Percentiles rank a stretch among this genome's conserved stretches.
Conservation (phyloP, 2,797 vertebrate species). For the Cyclopterus lumpus region DNA sequence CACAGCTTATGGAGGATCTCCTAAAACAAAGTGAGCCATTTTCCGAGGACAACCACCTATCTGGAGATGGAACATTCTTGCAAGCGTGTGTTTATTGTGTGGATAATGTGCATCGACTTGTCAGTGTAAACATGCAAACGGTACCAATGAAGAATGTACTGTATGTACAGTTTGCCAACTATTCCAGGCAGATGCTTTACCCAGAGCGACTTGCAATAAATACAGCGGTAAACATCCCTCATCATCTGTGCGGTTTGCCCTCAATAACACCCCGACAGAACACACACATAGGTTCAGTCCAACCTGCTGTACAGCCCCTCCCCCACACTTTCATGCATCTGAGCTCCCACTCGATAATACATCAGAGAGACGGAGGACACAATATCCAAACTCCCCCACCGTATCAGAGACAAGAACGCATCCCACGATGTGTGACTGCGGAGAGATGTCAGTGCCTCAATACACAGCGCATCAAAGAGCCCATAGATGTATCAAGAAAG, state of each 20-base stretch:
- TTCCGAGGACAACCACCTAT: conserved; percentile 22
- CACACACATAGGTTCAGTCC: conserved; percentile 34
- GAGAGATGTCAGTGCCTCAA: conserved; percentile 26
- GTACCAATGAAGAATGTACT: conserved; percentile 15
- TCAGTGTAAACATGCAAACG: conserved; percentile 20
- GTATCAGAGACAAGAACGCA: conserved; percentile 44
- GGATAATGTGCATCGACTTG: conserved; percentile 25
- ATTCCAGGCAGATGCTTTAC: conserved; percentile 7
- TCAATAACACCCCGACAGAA: conserved; percentile 8
- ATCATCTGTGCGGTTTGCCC: conserved; percentile 31
- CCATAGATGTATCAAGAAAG: background rate
- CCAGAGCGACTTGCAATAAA: background rate
- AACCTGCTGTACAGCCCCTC: conserved; percentile 40
- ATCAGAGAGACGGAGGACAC: conserved; percentile 63
- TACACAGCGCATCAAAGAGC: conserved; percentile 19
- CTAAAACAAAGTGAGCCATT: conserved; percentile 31
- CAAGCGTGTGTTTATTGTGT: conserved; percentile 39
- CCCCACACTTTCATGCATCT: conserved; percentile 61
- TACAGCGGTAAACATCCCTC: background rate
- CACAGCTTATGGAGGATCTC: conserved; percentile 22
- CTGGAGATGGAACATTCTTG: conserved; percentile 18
- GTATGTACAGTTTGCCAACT: conserved; percentile 10
- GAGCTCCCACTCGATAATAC: conserved; percentile 68
- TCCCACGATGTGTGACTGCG: conserved; percentile 34
- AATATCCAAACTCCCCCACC: conserved; percentile 60